These are phyloP conservation scores for Sprattus sprattus DNA, from an alignment of 2,113 vertebrate species.

Conservation along the genomic window DNA sequence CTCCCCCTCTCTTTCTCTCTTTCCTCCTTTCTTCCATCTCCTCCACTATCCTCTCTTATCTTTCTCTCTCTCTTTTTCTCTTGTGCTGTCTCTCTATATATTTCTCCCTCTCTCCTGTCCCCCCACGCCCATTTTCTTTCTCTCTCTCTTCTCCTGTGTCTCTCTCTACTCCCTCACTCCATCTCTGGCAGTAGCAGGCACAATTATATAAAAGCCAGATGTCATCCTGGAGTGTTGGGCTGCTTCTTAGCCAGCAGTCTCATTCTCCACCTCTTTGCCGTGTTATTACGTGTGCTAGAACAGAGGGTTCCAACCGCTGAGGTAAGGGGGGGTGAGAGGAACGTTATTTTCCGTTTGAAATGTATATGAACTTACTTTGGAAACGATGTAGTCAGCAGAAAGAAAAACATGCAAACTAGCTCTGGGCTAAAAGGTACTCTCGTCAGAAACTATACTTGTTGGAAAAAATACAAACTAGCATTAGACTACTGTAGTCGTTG, in stretches of 20 bases:
- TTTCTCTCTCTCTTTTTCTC: not conserved
- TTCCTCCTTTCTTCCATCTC: not conserved
- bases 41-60: not conserved
- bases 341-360: no score
- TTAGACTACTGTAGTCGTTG: no score
- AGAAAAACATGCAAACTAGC: no score
- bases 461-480: no score
- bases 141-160: not conserved
- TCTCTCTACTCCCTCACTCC: not conserved
- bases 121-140: not conserved
- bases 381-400: no score
- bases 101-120: not conserved
- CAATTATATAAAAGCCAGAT: constrained; percentile 26
- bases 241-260: not conserved
- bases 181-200: not conserved
- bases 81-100: not conserved
- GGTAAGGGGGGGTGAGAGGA: no score
- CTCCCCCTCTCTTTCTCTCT: not conserved
- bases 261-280: not conserved
- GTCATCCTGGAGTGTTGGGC: constrained; percentile 10
- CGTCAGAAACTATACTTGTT: no score
- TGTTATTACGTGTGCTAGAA: no score
- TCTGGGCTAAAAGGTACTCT: no score
- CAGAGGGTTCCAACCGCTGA: no score
- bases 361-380: no score